Percentiles rank a stretch among this genome's conserved stretches.
phyloP scores from a whole-genome alignment of 2,113 vertebrate species.

The Sclerurus mexicanus region DNA sequence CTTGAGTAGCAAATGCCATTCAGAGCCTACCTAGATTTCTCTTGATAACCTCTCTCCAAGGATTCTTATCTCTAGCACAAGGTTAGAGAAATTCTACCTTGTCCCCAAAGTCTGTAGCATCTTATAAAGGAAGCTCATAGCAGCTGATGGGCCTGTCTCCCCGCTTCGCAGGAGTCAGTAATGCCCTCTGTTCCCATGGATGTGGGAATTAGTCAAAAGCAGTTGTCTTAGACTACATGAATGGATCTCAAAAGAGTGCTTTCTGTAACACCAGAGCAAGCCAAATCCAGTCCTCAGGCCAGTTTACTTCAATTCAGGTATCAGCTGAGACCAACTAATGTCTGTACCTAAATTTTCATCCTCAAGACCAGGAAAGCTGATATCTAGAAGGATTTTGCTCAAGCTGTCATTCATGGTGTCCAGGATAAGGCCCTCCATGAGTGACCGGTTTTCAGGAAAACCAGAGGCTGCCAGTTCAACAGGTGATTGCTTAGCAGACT shows the following conservation, averaged over 20 bases:
- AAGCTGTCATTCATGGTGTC: conserved; percentile 94
- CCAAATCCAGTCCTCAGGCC: background rate
- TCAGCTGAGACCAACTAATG: conserved; percentile 86
- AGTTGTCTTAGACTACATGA: background rate
- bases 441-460: conserved; percentile 75
- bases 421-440: conserved; percentile 90
- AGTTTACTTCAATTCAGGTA: conserved; percentile 81
- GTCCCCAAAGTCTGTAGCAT: background rate
- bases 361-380: conserved; percentile 89
- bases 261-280: background rate
- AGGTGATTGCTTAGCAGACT: conserved; percentile 59
- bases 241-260: background rate
- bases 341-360: conserved; percentile 82
- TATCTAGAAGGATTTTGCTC: conserved; percentile 92
- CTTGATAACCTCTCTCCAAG: background rate
- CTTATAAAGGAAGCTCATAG: background rate
- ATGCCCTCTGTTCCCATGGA: background rate
- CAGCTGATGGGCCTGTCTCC: background rate
- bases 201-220: background rate
- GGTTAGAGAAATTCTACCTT: background rate
- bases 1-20: background rate
- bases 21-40: background rate
- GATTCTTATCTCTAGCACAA: background rate
- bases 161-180: conserved; percentile 13
- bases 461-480: conserved; percentile 66